Base-by-base conservation (phyloP, 37 sponge, comb jelly and placozoan species). In the Geodia barretti region DNA sequence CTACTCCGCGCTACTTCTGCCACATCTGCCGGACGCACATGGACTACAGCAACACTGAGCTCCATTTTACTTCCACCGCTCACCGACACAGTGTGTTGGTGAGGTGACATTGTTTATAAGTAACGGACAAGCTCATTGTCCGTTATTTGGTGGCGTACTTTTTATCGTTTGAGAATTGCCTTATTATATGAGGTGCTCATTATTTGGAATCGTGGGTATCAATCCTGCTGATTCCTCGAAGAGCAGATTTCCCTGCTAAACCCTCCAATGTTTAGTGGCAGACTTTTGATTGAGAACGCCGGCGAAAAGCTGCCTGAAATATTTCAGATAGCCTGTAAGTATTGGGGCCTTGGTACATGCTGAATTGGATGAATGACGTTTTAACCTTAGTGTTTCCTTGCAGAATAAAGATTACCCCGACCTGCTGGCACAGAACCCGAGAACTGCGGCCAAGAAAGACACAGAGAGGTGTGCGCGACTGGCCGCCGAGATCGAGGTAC, bases 11-110 rank as follows among this genome's bases (percentile, higher is more conserved):
- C 34, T 83, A 74, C 43, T 25, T 25, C n/a, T 83, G 83, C 67
- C 72, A 73, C 36, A 47, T 83, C 60, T 84, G 76, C 62, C 41
- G 54, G 29, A 32, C 60, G 1, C 4, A 28, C 30, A 41, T 60
- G 23, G 76, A 77, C 37, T 47, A 54, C 1, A 64, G 35, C 54
- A 83, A 83, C 66, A 34, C 54, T 5, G 42, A 41, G 25, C 75
- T 83, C 58, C 83, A 83, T 60, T 83, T 83, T 65, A 60, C 67
- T 34, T 83, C 83, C 37, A 31, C 77, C 4, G 59, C 41, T 36
- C 84, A 84, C 58, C 84, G 84, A 8, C 4, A 66, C 38, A 60
- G 25, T 84, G 84, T 84, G 84, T 59, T 76, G 69, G 84, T 84
- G 84, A 77, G 84, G 28, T 29, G 4, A 74, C 54, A 47, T 14